phyloP scores from a whole-genome alignment of 1,140 invertebrate species.

The Pteromalus puparum region DNA sequence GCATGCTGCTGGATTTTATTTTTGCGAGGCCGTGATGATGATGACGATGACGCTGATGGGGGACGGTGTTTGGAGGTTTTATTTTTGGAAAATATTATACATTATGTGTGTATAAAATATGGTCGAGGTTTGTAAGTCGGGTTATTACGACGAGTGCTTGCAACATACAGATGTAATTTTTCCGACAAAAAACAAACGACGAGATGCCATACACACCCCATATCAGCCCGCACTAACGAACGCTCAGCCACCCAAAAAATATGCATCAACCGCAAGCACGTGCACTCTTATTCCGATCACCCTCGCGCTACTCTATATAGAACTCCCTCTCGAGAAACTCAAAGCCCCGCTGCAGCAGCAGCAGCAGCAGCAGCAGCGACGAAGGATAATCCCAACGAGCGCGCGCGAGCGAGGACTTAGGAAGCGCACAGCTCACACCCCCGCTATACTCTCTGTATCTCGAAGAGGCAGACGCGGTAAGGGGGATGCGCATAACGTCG shows the following conservation, averaged over 20 bases:
- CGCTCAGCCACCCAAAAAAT: background rate
- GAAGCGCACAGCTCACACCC: background rate
- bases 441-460: background rate
- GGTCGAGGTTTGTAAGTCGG: no score
- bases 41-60: background rate
- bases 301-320: background rate
- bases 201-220: no score
- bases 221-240: no score
- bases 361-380: no score
- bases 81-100: no score
- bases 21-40: background rate
- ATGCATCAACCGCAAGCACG: background rate
- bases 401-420: conserved; percentile 6
- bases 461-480: conserved; percentile 15
- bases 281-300: background rate
- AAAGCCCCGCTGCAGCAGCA: background rate
- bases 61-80: background rate
- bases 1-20: no score
- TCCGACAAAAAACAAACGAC: no score
- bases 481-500: background rate
- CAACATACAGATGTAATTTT: no score
- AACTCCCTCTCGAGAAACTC: background rate
- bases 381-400: background rate
- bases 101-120: no score
- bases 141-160: no score